Evolutionary conservation across 2,797 vertebrate genomes (phyloP), one percentile per base, ranked within the genome.

Genomic region (Scolopax bukidnonensis): DNA sequence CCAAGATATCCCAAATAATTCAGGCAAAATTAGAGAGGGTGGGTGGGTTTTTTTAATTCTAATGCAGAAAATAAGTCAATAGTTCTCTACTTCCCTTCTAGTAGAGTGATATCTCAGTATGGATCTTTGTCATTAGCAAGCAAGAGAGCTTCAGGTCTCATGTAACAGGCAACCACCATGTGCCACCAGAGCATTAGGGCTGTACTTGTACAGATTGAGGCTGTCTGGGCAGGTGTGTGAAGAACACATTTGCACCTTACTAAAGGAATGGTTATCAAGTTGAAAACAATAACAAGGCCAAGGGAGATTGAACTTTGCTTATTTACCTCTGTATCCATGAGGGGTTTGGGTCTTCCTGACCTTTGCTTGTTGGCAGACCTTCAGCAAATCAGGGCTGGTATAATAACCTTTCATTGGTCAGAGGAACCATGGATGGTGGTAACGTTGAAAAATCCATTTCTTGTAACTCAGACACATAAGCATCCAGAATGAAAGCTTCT

Each of bases 371-470:
- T 73, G 60, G 74, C 84, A 96, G 75, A 77, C 75, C 63, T 95
- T 82, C 73, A 69, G n/a, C 67, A 88, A 78, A 65, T 91, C 84
- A 32, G 78, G 88, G 68, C 60, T 86, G 65, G 48, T 81, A 57
- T 16, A 73, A 87, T 80, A 95, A 59, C 48, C 27, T n/a, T 67
- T 79, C 36, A 33, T 83, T 74, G 76, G 30, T 80, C 80, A 85
- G 87, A 47, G 47, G 30, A 64, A 61, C 48, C 60, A 43, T 43
- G 27, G 67, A 41, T 84, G 63, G 40, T 84, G 64, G 24, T 77
- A 53, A 85, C 64, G 95, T 83, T 94, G 65, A 89, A 84, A 93
- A 90, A 95, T 77, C 60, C 32, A 27, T 82, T 94, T 60, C 48
- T 91, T 68, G n/a, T 65, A 48, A 60, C 50, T 73, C 59, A 43